Percentiles rank a stretch among this genome's conserved stretches.
Conservation (phyloP, 2,113 vertebrate species). For the Canis aureus region DNA sequence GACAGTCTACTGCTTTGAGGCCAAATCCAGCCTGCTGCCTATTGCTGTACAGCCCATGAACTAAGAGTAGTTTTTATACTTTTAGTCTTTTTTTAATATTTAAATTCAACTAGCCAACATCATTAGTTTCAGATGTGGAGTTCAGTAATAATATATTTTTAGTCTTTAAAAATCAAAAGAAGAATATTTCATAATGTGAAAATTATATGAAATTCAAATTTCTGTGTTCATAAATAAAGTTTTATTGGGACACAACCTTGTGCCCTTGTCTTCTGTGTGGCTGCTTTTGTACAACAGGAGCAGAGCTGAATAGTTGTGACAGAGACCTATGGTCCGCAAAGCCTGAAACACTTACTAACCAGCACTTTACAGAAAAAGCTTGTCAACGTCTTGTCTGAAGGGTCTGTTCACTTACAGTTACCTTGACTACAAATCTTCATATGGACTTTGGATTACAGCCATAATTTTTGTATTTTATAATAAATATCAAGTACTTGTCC, state of each 20-base stretch:
- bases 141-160: neutral
- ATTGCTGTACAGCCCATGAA: neutral
- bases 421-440: conserved; percentile 32
- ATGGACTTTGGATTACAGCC: neutral
- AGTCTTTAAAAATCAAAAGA: conserved; percentile 56
- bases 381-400: neutral
- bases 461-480: neutral
- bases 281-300: neutral
- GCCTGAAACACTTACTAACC: neutral
- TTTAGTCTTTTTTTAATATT: neutral
- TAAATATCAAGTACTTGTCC: neutral
- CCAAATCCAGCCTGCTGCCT: neutral
- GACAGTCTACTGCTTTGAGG: neutral
- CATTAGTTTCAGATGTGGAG: neutral
- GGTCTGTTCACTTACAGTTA: neutral
- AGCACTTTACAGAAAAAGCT: neutral
- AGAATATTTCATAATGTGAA: neutral
- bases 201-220: neutral
- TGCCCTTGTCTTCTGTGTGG: neutral
- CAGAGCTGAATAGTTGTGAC: neutral
- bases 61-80: neutral
- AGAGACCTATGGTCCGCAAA: neutral
- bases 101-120: neutral
- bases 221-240: neutral
- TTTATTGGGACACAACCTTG: neutral